Percentiles rank a stretch among this genome's conserved stretches.
Evolutionary conservation across 1,140 invertebrate genomes (phyloP).

Genomic region (Drosophila littoralis): DNA sequence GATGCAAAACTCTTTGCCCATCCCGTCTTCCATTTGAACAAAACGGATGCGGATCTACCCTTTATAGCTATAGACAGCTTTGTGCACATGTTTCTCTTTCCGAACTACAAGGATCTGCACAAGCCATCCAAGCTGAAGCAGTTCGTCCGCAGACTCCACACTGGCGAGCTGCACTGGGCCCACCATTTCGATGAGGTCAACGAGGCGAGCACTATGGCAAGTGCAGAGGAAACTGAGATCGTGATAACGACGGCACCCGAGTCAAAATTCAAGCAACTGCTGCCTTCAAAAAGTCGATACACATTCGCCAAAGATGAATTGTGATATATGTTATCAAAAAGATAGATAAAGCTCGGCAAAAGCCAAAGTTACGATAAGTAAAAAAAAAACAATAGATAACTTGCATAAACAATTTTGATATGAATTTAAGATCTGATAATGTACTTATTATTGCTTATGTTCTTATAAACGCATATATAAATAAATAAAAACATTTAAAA

Average conservation of each 20-base stretch:
- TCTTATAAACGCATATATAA: too few species aligned
- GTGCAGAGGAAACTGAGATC: neutral
- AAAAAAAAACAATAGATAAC: too few species aligned
- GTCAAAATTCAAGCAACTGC: constrained; percentile 59
- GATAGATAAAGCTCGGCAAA: too few species aligned
- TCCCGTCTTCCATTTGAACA: constrained; percentile 45
- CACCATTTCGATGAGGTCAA: neutral
- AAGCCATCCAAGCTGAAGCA: constrained; percentile 39
- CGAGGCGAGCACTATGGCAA: neutral
- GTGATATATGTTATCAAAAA: too few species aligned
- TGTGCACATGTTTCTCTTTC: constrained; percentile 55
- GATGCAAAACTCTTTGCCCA: constrained; percentile 30
- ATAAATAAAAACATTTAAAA: too few species aligned
- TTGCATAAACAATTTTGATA: too few species aligned
- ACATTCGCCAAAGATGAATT: constrained; percentile 56
- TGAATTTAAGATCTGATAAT: too few species aligned
- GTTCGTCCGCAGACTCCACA: constrained; percentile 32
- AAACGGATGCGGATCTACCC: constrained; percentile 45
- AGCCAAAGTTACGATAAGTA: too few species aligned
- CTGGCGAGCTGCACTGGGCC: constrained; percentile 30
- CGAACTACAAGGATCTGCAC: constrained; percentile 43
- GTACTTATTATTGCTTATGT: too few species aligned
- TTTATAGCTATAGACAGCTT: constrained; percentile 57
- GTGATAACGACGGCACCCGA: neutral
- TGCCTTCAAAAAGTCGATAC: constrained; percentile 56